Base-by-base conservation (phyloP, 2,888 invertebrate species). In the Drosophila affinis region DNA sequence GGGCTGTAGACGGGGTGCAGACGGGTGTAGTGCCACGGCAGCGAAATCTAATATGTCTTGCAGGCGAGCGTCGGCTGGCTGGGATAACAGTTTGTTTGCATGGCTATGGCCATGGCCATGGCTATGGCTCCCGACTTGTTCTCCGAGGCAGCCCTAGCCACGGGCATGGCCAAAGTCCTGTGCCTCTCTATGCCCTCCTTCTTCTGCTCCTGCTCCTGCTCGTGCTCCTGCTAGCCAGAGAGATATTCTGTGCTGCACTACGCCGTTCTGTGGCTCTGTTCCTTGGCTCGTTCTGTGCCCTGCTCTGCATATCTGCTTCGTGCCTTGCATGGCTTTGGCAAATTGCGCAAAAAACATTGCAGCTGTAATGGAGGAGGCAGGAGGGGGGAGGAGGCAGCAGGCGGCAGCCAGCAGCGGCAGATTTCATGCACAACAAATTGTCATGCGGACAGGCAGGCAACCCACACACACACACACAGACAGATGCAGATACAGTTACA, bases 341-440 rank as follows among this genome's bases (percentile, higher is more conserved):
- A 85, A 85, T 85, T 85, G 86, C 77, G 81, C 78, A 86, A 83
- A 83, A 85, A 83, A 83, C 79, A 83, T 79, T 72, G 76, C 73
- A 79, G 70, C 61, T 47, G 7, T 9, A 29, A 9, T 7, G 27
- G 27, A 27, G 7, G 27, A 27, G 27, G n/a, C 39, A 29, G 52
- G 34, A 52, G 21, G 21, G 18, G 32, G 32, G 34, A 62, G 54
- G 57, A 72, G 34, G n/a, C 39, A 29, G 52, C 44, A 52, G 32
- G 32, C 44, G 59, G 54, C 60, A 72, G 34, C 5, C 53, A 57
- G 53, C 56, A 61, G 73, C 71, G 69, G 80, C 78, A 83, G 82
- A 85, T 85, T 85, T 86, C 84, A 84, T 78, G 81, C 81, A 81
- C 84, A 86, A 83, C 84, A 85, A 85, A 85, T 85, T 85, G 84